phyloP scores from a whole-genome alignment of 2,888 invertebrate species.

The Polydrusus cervinus region DNA sequence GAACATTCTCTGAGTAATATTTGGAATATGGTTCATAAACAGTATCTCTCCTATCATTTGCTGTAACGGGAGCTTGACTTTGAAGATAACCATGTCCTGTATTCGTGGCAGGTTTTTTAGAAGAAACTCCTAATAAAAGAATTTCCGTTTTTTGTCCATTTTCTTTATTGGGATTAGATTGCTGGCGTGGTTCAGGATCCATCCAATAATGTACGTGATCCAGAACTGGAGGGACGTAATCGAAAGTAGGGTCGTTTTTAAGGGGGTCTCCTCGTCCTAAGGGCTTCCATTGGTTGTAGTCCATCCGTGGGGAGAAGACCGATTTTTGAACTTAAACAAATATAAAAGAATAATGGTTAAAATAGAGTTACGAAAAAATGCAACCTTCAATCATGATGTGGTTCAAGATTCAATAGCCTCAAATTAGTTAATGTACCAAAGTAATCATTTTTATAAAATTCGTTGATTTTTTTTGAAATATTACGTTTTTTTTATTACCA shows the following conservation, averaged over 20 bases:
- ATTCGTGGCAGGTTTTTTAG: conserved; percentile 77
- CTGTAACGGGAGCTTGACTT: conserved; percentile 10
- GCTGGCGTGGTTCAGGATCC: conserved; percentile 76
- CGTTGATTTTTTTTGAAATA: too few relatives aligned
- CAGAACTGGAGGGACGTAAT: conserved; percentile 87
- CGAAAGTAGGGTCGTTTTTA: conserved; percentile 89
- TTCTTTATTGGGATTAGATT: conserved; percentile 70
- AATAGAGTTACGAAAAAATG: background rate
- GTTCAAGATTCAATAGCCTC: too few relatives aligned
- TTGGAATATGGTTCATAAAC: conserved; percentile 63
- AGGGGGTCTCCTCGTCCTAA: conserved; percentile 87
- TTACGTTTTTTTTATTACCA: too few relatives aligned
- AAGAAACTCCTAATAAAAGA: conserved; percentile 80
- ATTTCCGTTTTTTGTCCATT: conserved; percentile 72
- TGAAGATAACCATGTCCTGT: background rate
- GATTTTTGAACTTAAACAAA: conserved; percentile 58
- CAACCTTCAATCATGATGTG: too few relatives aligned
- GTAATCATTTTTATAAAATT: too few relatives aligned
- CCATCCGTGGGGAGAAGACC: conserved; percentile 83
- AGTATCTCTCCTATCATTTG: conserved; percentile 42
- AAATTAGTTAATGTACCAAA: too few relatives aligned
- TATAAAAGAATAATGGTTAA: background rate
- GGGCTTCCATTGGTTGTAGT: conserved; percentile 90
- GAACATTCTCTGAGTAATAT: conserved; percentile 70
- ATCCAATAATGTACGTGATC: conserved; percentile 89